Conservation (phyloP, 2,888 invertebrate genomes). For the Drosophila multiciliata region DNA sequence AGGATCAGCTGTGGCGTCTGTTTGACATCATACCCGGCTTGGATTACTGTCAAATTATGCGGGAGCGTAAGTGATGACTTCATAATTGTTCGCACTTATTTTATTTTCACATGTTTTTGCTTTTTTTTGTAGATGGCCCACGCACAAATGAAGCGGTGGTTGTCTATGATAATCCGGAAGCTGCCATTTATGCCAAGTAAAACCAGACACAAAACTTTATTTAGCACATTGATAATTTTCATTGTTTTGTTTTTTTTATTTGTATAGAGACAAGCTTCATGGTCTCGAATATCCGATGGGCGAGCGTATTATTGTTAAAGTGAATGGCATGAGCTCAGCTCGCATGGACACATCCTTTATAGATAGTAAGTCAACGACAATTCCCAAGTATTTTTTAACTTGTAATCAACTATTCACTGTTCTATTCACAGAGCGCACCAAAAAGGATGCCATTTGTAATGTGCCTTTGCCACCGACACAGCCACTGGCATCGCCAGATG, state of each 20-base stretch:
- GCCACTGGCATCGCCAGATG: constrained; percentile 89
- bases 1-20: constrained; percentile 91
- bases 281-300: constrained; percentile 97
- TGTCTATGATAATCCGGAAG: constrained; percentile 89
- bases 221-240: neutral
- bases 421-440: constrained; percentile 73
- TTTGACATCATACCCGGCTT: constrained; percentile 94
- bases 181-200: constrained; percentile 87
- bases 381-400: no score
- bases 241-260: neutral
- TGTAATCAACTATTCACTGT: neutral
- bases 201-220: neutral
- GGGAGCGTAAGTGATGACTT: constrained; percentile 79
- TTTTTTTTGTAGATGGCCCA: constrained; percentile 76
- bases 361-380: constrained; percentile 71
- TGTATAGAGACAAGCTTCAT: constrained; percentile 92
- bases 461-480: constrained; percentile 89
- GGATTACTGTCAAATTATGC: constrained; percentile 87
- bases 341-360: constrained; percentile 82
- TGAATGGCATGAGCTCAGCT: constrained; percentile 82
- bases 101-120: neutral
- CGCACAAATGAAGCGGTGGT: constrained; percentile 87
- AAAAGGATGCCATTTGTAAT: constrained; percentile 86
- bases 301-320: constrained; percentile 88
- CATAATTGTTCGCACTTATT: neutral